Base-by-base conservation (phyloP, 92 coral and sea anemone species). In the Epizoanthus stellaris region DNA sequence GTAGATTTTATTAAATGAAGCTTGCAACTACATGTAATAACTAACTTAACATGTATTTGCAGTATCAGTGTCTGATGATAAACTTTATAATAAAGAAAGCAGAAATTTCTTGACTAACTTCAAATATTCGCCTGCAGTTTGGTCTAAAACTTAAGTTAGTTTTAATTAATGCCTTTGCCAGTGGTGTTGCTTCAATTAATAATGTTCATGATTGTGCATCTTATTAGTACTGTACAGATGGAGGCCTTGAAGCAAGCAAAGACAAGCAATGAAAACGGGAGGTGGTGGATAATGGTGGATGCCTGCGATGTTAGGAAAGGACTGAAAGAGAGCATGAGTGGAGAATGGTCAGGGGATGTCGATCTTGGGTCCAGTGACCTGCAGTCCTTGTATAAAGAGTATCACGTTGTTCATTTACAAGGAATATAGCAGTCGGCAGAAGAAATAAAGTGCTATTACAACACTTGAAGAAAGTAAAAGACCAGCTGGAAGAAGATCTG, bases 251-350 rank as follows among this genome's bases (percentile, higher is more conserved):
- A 57, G 20, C 49, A 84, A 53, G 88, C 88, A 9, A 84, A 76
- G 52, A 66, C 53, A n/a, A 69, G 76, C 56, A 87, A 87, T 20
- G 82, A 81, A 13, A 4, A 52, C 6, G 90, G 87, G 49, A 7
- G 90, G n/a, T 87, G 90, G 90, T 87, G 90, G 87, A 59, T 87
- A 16, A 87, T 80, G 57, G 90, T 80, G 14, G 86, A 87, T 87
- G 90, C 86, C 6, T 80, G 86, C 54, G 90, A 87, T 79, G 60
- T 81, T 47, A 42, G 69, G 14, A 70, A 87, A 43, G 90, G 90
- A 6, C 70, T 87, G 67, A 54, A 73, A 40, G 90, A 87, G 82
- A 80, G 87, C 23, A 56, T 81, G 73, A 63, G 61, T 53, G 87
- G 90, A 45, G 77, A 65, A 21, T 87, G 90, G 87, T 15, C 72